phyloP scores from a whole-genome alignment of 2,888 invertebrate genomes.

The Phragmatobia fuliginosa region DNA sequence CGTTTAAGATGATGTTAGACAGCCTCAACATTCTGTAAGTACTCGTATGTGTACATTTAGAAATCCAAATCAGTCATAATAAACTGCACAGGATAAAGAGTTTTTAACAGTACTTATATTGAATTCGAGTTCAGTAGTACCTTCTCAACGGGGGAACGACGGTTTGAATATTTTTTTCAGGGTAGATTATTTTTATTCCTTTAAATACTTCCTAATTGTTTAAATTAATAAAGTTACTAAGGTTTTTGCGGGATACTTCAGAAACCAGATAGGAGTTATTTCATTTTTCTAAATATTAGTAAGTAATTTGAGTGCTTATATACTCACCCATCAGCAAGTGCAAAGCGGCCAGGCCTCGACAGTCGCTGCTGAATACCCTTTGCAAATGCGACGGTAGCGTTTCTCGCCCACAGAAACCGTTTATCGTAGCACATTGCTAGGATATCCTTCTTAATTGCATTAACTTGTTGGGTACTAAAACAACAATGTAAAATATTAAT shows the following conservation, averaged over 20 bases:
- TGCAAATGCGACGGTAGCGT: constrained; percentile 78
- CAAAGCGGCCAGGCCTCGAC: constrained; percentile 67
- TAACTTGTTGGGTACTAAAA: constrained; percentile 54
- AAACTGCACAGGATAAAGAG: no score
- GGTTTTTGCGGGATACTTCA: no score
- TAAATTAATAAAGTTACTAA: no score
- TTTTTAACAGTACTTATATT: no score
- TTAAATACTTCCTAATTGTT: no score
- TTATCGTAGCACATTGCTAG: constrained; percentile 68
- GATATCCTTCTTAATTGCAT: constrained; percentile 68
- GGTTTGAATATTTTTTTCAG: no score
- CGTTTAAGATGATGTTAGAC: constrained; percentile 74
- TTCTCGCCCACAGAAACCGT: constrained; percentile 74
- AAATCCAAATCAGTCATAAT: no score
- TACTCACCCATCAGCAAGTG: constrained; percentile 72
- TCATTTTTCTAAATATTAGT: not conserved
- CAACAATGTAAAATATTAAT: not conserved
- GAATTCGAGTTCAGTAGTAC: no score
- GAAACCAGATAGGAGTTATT: not conserved
- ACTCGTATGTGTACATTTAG: not conserved
- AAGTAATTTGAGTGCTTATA: not conserved
- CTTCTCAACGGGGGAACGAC: no score
- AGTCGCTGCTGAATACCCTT: constrained; percentile 75
- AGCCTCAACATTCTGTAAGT: constrained; percentile 73
- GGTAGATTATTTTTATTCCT: no score